phyloP scores from a whole-genome alignment of 2,888 invertebrate species.

The Melolontha melolontha region DNA sequence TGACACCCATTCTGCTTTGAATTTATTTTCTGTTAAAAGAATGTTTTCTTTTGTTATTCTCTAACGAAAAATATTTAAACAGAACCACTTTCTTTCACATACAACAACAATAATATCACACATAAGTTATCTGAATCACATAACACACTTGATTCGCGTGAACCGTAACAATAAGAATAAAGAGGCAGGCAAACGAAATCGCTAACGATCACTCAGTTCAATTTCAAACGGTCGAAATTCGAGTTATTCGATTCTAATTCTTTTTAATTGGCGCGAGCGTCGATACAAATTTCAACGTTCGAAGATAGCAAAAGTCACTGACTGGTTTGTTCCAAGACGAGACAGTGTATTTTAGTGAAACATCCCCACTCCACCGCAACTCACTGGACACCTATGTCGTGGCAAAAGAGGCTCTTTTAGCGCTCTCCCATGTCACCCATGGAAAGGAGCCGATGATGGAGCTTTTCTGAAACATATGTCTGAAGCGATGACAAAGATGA shows the following conservation, averaged over 20 bases:
- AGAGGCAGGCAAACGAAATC: background rate
- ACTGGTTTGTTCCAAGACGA: slow-evolving; percentile 42
- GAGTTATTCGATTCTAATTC: slow-evolving; percentile 15
- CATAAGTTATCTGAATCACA: slow-evolving; percentile 17
- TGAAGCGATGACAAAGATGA: slow-evolving; percentile 13
- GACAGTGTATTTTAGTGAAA: slow-evolving; percentile 43
- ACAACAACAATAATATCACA: slow-evolving; percentile 17
- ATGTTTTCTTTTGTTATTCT: slow-evolving; percentile 1
- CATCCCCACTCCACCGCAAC: slow-evolving; percentile 39
- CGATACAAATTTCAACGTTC: slow-evolving; percentile 18
- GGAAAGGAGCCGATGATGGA: slow-evolving; percentile 6
- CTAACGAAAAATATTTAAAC: slow-evolving; percentile 16
- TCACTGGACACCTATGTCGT: slow-evolving; percentile 21
- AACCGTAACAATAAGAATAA: background rate
- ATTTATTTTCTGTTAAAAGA: background rate
- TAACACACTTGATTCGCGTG: slow-evolving; percentile 8
- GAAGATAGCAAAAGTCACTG: slow-evolving; percentile 44
- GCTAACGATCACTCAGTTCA: background rate
- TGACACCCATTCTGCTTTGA: slow-evolving; percentile 60
- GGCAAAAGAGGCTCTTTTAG: slow-evolving; percentile 26
- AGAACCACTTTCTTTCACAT: slow-evolving; percentile 26
- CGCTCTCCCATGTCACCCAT: slow-evolving; percentile 18
- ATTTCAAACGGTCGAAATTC: slow-evolving; percentile 1
- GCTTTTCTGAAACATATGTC: slow-evolving; percentile 6
- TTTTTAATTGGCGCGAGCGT: slow-evolving; percentile 21